phyloP scores from a whole-genome alignment of 2,888 invertebrate genomes.

The Tigriopus californicus region DNA sequence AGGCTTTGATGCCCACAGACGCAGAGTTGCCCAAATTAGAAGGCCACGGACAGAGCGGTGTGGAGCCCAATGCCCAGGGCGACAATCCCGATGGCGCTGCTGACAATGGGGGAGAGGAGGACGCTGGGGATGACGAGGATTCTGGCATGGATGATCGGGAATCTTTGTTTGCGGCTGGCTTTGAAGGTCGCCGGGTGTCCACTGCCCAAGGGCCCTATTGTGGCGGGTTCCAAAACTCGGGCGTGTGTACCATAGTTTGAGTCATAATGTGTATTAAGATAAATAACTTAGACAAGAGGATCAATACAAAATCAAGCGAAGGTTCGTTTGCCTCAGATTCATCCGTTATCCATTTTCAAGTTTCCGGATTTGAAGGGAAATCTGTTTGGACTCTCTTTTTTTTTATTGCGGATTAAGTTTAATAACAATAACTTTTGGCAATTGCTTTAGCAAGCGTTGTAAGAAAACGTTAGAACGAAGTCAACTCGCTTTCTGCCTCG shows the following conservation, averaged over 20 bases:
- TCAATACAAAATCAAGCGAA: too few relatives aligned
- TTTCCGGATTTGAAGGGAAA: too few relatives aligned
- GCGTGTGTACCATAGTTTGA: not conserved
- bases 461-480: too few relatives aligned
- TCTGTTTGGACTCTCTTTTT: too few relatives aligned
- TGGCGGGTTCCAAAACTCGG: not conserved
- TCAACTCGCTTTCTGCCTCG: too few relatives aligned
- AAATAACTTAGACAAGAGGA: too few relatives aligned
- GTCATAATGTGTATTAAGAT: too few relatives aligned
- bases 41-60: not conserved
- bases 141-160: not conserved
- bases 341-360: too few relatives aligned
- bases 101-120: not conserved
- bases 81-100: not conserved
- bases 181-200: not conserved
- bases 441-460: too few relatives aligned
- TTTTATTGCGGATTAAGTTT: too few relatives aligned
- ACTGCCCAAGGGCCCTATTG: not conserved
- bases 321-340: too few relatives aligned
- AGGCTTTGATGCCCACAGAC: conserved; percentile 8
- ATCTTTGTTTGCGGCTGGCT: not conserved
- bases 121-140: not conserved
- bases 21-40: not conserved
- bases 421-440: too few relatives aligned
- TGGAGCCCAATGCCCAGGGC: not conserved